Evolutionary conservation across 2,797 vertebrate genomes (phyloP).

Genomic region (Artibeus lituratus): DNA sequence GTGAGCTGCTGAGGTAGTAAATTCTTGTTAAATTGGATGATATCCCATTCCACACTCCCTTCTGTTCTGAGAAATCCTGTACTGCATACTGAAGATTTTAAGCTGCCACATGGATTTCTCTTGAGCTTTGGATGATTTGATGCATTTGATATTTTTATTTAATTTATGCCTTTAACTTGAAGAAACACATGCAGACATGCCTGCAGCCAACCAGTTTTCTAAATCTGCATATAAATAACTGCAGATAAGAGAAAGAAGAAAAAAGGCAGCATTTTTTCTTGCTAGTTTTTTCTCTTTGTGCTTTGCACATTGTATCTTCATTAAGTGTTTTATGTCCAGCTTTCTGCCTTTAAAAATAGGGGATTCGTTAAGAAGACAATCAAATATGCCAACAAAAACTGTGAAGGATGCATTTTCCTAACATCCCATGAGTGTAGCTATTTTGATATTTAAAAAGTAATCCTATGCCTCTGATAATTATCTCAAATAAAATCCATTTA

Average conservation of each 20-base stretch:
- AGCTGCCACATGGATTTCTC: constrained; percentile 25
- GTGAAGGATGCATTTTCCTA: constrained; percentile 3
- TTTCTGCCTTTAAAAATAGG: constrained; percentile 34
- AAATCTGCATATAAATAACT: constrained; percentile 43
- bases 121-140: constrained; percentile 41
- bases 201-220: constrained; percentile 3
- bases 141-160: constrained; percentile 56
- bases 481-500: neutral
- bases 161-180: constrained; percentile 63
- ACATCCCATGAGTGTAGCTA: neutral
- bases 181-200: constrained; percentile 39
- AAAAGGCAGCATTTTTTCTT: neutral
- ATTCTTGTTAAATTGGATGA: constrained; percentile 28
- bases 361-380: constrained; percentile 20
- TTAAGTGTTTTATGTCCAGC: neutral
- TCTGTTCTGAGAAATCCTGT: neutral
- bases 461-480: constrained; percentile 7
- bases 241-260: neutral
- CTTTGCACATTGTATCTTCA: neutral
- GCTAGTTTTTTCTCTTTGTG: neutral
- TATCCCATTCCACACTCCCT: neutral
- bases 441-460: constrained; percentile 27
- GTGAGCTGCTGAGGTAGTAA: constrained; percentile 41
- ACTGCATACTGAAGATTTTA: constrained; percentile 4
- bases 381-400: neutral